Conservation (phyloP, 23 tunicate species). For the Styela plicata region DNA sequence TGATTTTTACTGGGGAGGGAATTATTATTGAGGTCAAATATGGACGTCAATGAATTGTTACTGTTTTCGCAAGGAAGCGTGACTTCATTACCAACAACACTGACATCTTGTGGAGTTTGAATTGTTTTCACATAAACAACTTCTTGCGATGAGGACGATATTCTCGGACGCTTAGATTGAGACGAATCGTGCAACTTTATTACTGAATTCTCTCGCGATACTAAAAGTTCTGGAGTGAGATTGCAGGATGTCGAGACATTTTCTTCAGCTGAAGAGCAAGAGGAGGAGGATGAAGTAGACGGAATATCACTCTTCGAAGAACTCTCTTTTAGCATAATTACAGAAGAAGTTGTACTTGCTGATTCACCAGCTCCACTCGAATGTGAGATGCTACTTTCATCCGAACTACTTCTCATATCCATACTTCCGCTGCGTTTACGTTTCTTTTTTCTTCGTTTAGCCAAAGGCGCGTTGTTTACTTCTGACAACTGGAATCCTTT, state of each 20-base stretch:
- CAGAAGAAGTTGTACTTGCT: not conserved
- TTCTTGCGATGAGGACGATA: not conserved
- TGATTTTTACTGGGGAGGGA: not conserved
- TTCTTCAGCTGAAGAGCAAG: slow-evolving; percentile 18
- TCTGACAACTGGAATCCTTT: slow-evolving; percentile 77
- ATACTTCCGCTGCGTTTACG: slow-evolving; percentile 44
- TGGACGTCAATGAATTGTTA: not conserved
- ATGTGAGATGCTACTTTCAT: slow-evolving; percentile 22
- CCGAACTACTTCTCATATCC: slow-evolving; percentile 59
- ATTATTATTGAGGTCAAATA: not conserved
- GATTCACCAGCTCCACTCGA: slow-evolving; percentile 5
- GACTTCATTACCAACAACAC: slow-evolving; percentile 16
- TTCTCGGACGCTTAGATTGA: not conserved
- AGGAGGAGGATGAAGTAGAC: not conserved
- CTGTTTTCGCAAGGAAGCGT: not conserved
- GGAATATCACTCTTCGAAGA: not conserved
- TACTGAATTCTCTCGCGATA: not conserved
- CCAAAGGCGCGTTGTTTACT: slow-evolving; percentile 85
- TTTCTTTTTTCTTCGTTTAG: slow-evolving; percentile 58
- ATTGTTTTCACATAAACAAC: not conserved
- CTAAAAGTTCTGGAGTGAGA: not conserved
- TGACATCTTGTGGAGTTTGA: slow-evolving; percentile 6
- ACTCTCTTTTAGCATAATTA: not conserved
- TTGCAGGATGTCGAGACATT: not conserved
- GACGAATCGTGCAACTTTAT: not conserved